Base-by-base conservation (phyloP, 2,113 vertebrate species). In the Talpa occidentalis region DNA sequence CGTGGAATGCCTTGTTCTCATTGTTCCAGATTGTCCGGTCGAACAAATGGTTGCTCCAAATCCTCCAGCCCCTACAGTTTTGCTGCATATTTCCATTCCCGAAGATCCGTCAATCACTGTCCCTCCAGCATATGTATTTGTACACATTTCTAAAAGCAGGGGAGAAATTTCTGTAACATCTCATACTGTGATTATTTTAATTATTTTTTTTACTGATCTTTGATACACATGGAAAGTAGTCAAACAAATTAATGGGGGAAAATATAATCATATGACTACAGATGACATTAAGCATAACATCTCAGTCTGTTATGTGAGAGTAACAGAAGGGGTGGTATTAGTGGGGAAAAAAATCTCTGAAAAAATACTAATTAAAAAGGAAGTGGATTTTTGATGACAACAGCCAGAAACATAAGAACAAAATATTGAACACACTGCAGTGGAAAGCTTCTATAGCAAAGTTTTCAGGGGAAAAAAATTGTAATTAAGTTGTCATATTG, bases 91-190 rank as follows among this genome's bases (percentile, higher is more conserved):
- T 40, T 97, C 96, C 35, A 90, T 96, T 47, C 96, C 96, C 0
- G 84, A 94, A 60, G 62, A 24, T 12, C 92, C 96, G 70, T 96
- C 96, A 0, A 49, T 76, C n/a, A 78, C 42, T 0, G 90, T 96
- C 30, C 89, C 94, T 60, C 95, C 78, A 21, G 94, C 52, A 3
- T 92, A 95, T 1, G 72, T 93, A 5, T 96, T 96, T 17, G 90
- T 86, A 56, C 95, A 95, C 24, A 95, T 73, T 66, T 96, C 96
- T 97, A 54, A 92, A 94, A 95, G 79, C 1, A 81, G 49, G n/a
- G 26, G 32, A 67, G 82, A 83, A 64, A 84, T 88, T 87, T 86
- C 11, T 24, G 5, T 77, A 16, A 40, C 0, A 16, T 60, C 52
- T 81, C 26, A 52, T 72, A 10, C 21, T 73, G 24, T 67, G n/a